Evolutionary conservation across 2,797 vertebrate species (phyloP), one percentile per base, ranked within the genome.

Genomic region (Rhynchonycteris naso): DNA sequence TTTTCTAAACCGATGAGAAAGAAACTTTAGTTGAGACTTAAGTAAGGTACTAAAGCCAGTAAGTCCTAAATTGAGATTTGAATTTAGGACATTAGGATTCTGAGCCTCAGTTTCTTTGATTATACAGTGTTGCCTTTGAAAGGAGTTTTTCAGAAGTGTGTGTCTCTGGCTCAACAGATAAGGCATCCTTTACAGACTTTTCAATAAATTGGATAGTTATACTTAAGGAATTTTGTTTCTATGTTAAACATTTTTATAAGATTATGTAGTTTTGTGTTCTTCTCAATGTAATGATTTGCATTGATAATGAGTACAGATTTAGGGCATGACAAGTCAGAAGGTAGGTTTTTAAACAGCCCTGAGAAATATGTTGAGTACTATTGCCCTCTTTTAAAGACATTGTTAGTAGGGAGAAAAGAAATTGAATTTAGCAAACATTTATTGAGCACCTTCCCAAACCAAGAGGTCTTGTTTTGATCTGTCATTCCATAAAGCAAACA

Each of bases 391-490:
- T 89, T 58, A 52, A 93, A 95, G 52, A 54, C 7, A 71, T 24
- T 76, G 5, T 71, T 87, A 61, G 59, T 54, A 68, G 65, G 43
- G 52, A 61, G 75, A n/a, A 89, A 93, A 90, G 65, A 90, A 65
- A 28, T 79, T 83, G 59, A 94, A 87, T 83, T 81, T 66, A 74
- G 43, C 52, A 89, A 58, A 68, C 22, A 30, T 82, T 83, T 91
- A 43, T 63, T 87, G 80, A 96, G 30, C 84, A 9, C 33, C 54
- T 92, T 80, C 35, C 91, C 65, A 90, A 83, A 80, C 61, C 33
- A 86, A 93, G 68, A 90, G 47, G 26, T 59, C 75, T 93, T 96
- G 38, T 94, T 89, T 94, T 66, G 10, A 78, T 87, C 50, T 93
- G 22, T 83, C 71, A 63, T 69, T 88, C 38, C 92, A 4, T 80